Evolutionary conservation across 2,888 invertebrate genomes (phyloP).

Genomic region (Acronicta aceris): DNA sequence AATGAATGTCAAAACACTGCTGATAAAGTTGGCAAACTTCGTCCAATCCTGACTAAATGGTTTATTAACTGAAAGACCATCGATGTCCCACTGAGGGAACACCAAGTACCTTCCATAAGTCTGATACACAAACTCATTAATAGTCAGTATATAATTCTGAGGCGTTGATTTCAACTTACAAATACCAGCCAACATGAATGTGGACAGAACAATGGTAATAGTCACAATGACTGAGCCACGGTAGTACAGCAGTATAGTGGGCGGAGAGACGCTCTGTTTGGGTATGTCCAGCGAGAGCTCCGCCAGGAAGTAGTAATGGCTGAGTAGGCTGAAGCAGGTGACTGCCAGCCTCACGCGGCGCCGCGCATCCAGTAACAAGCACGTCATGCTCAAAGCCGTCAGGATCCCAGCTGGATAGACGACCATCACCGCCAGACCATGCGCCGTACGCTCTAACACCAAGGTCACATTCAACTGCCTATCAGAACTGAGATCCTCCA

Average conservation of each 20-base stretch:
- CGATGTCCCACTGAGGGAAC: conserved; percentile 57
- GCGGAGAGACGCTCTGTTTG: conserved; percentile 54
- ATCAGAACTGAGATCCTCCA: conserved; percentile 33
- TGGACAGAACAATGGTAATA: conserved; percentile 49
- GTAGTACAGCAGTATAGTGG: conserved; percentile 65
- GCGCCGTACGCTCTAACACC: background rate
- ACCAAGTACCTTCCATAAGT: conserved; percentile 52
- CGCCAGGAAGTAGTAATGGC: conserved; percentile 61
- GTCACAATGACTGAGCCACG: conserved; percentile 63
- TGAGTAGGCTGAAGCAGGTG: conserved; percentile 61
- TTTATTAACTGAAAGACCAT: conserved; percentile 15
- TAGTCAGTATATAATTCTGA: conserved; percentile 50
- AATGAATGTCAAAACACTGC: conserved; percentile 51
- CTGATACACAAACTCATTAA: conserved; percentile 56
- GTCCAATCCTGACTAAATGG: conserved; percentile 55
- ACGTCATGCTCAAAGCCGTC: conserved; percentile 55
- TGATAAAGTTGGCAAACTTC: conserved; percentile 62
- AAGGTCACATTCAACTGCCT: conserved; percentile 58
- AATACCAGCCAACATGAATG: conserved; percentile 56
- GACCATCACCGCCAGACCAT: conserved; percentile 58
- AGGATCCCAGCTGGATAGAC: conserved; percentile 64
- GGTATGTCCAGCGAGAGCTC: conserved; percentile 60
- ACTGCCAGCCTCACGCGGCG: conserved; percentile 56
- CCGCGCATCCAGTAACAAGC: conserved; percentile 61
- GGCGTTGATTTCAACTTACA: conserved; percentile 43